phyloP scores from a whole-genome alignment of 2,888 invertebrate species.

The Diarsia mendica region DNA sequence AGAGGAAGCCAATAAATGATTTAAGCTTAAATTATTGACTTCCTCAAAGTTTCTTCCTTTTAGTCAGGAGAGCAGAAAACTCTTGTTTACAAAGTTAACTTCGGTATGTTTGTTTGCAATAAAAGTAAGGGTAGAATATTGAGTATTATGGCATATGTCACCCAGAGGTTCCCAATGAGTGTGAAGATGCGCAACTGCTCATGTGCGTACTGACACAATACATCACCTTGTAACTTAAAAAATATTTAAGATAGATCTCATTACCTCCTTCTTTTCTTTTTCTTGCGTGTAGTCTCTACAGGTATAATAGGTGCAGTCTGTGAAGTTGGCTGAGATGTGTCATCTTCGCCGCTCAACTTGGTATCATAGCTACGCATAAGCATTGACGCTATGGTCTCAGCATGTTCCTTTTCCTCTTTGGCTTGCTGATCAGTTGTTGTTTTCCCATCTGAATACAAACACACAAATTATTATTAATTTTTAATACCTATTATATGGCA shows the following conservation, averaged over 20 bases:
- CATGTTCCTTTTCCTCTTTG: constrained; percentile 82
- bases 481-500: too few species aligned
- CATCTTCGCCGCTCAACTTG: constrained; percentile 85
- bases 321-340: constrained; percentile 87
- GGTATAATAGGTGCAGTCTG: constrained; percentile 82
- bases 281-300: constrained; percentile 80
- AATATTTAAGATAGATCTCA: neutral
- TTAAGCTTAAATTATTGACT: too few species aligned
- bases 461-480: neutral
- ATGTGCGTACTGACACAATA: neutral
- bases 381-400: constrained; percentile 79
- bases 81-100: neutral
- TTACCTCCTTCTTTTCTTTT: constrained; percentile 87
- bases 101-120: neutral
- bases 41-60: too few species aligned
- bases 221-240: neutral
- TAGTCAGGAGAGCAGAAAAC: neutral
- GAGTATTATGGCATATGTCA: neutral
- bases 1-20: neutral
- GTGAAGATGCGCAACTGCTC: neutral
- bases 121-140: neutral
- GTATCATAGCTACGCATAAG: constrained; percentile 82
- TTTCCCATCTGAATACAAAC: constrained; percentile 73
- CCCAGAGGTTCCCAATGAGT: neutral
- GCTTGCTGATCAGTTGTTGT: constrained; percentile 73